Evolutionary conservation across 2,888 invertebrate species (phyloP).

Genomic region (Hofmannophila pseudospretella): DNA sequence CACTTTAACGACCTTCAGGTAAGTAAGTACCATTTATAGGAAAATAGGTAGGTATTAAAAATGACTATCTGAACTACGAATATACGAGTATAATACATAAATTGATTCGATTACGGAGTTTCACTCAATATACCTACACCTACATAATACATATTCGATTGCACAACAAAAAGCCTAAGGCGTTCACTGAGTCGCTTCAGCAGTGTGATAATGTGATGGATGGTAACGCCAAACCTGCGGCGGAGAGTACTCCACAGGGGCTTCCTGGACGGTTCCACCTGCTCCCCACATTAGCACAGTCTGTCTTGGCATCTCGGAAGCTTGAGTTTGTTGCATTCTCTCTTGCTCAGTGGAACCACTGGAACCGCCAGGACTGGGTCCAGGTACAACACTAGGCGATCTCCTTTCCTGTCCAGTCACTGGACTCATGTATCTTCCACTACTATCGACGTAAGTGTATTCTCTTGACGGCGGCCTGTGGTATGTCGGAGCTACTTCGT

Average conservation of each 20-base stretch:
- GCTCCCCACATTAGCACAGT: slow-evolving; percentile 97
- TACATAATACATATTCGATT: slow-evolving; percentile 18
- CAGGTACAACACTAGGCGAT: slow-evolving; percentile 78
- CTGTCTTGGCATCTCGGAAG: slow-evolving; percentile 84
- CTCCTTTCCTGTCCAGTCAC: slow-evolving; percentile 81
- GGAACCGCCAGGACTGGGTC: slow-evolving; percentile 66
- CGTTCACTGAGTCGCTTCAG: slow-evolving; percentile 70
- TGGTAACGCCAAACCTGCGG: slow-evolving; percentile 76
- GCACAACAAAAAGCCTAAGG: slow-evolving; percentile 40
- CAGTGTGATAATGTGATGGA: slow-evolving; percentile 70
- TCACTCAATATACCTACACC: not conserved
- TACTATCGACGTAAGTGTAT: slow-evolving; percentile 77
- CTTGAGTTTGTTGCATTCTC: slow-evolving; percentile 52
- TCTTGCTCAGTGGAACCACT: slow-evolving; percentile 65
- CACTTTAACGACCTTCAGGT: too few relatives aligned
- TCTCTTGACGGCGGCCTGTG: slow-evolving; percentile 79
- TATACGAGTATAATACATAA: too few relatives aligned
- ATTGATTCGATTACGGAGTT: too few relatives aligned
- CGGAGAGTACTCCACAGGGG: slow-evolving; percentile 66
- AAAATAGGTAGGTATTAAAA: too few relatives aligned
- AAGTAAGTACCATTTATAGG: too few relatives aligned
- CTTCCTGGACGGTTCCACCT: slow-evolving; percentile 64
- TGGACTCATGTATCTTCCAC: slow-evolving; percentile 78
- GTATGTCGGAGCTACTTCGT: slow-evolving; percentile 80
- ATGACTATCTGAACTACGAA: too few relatives aligned